Evolutionary conservation across 2,113 vertebrate species (phyloP).

Genomic region (Sylvilagus bachmani): DNA sequence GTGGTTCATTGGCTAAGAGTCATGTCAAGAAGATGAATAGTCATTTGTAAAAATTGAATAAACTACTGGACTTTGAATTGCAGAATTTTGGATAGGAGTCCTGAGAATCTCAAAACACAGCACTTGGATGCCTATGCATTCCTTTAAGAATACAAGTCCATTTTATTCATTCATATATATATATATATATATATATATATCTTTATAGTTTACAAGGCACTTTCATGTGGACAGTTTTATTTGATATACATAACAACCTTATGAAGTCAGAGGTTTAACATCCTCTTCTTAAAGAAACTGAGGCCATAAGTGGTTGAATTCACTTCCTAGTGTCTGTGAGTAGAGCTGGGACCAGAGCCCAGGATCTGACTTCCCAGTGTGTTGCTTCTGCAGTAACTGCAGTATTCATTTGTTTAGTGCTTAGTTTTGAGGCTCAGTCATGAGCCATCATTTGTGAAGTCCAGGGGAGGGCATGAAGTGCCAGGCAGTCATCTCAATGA

Average conservation of each 20-base stretch:
- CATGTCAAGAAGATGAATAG: slow-evolving; percentile 63
- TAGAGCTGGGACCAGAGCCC: neutral
- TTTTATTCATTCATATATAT: neutral
- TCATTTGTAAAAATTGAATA: slow-evolving; percentile 69
- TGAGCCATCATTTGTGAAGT: neutral
- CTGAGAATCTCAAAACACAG: slow-evolving; percentile 19
- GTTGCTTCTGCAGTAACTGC: neutral
- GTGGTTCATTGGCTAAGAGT: slow-evolving; percentile 60
- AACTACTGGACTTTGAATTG: slow-evolving; percentile 52
- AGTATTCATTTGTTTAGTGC: neutral
- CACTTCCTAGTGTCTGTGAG: slow-evolving; percentile 24
- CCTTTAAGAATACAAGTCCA: slow-evolving; percentile 17
- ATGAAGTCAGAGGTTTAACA: slow-evolving; percentile 62
- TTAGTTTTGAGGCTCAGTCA: neutral
- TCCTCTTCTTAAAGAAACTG: slow-evolving; percentile 35
- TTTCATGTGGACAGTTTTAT: slow-evolving; percentile 73
- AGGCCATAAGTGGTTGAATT: slow-evolving; percentile 22
- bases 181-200: neutral
- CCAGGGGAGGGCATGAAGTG: neutral
- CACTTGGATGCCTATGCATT: neutral
- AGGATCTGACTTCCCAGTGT: neutral
- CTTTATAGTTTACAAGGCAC: slow-evolving; percentile 58
- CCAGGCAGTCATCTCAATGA: neutral
- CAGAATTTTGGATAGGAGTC: slow-evolving; percentile 26
- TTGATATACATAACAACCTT: slow-evolving; percentile 56